Base-by-base conservation (phyloP, 2,113 vertebrate genomes). In the Ptilorrhoa leucosticta region DNA sequence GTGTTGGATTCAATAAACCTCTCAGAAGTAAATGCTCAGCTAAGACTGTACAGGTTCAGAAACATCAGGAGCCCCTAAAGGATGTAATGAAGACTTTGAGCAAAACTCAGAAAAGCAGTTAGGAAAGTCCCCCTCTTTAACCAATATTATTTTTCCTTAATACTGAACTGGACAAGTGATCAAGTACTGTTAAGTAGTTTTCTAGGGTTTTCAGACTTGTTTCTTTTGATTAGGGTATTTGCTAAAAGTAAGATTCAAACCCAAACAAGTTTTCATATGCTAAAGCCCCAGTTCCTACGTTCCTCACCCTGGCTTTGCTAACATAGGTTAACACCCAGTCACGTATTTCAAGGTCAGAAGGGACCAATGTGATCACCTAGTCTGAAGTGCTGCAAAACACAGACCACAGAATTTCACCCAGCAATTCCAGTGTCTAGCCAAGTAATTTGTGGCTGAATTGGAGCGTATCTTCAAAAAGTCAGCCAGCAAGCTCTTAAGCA, bases 351-450 rank as follows among this genome's bases (percentile, higher is more conserved):
- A 75, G 54, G 54, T 80, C 87, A 94, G 82, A 73, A 88, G 79
- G 54, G 71, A 83, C 33, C 19, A 48, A 39, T 56, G 51, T 28
- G 90, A 83, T 90, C 85, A 77, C 91, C 50, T 37, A 88, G 58
- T 80, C 87, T 83, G 58, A 96, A 91, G 40, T 40, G 51, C 68
- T 93, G 71, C 79, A 68, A 64, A 92, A 86, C 51, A 83, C 75
- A 96, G 75, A 96, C 94, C 68, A 48, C 0, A 88, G 82, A 70
- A 93, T 86, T 97, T 93, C 82, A 94, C 64, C 54, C 85, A 92
- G 68, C 47, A 86, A 92, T 92, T 95, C 54, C 92, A 86, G 56
- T 70, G 95, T 96, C 93, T 97, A 78, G 94, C 94, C 95, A 96
- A 92, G 90, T 73, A 93, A 90, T 91, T 86, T 95, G 93, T 64